Conservation (phyloP, 1,140 invertebrate genomes). For the Grapholita molesta region DNA sequence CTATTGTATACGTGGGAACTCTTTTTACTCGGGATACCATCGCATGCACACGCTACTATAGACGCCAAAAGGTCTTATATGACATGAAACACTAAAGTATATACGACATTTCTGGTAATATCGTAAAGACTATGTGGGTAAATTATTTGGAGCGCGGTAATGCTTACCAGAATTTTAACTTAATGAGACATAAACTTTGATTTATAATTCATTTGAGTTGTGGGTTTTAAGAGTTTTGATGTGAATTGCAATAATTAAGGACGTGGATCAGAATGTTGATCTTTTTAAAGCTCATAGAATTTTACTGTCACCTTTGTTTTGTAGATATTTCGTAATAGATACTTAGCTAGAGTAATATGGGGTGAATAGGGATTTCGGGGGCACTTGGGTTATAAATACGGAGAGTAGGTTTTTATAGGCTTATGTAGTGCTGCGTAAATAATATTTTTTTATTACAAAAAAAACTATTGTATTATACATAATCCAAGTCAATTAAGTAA, state of each 20-base stretch:
- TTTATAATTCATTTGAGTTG: neutral
- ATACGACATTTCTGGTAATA: neutral
- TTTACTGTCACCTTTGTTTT: too few relatives aligned
- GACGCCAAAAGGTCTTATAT: neutral
- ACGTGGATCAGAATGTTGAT: neutral
- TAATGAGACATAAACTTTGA: neutral
- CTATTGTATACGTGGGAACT: neutral
- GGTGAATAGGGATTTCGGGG: too few relatives aligned
- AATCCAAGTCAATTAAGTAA: too few relatives aligned
- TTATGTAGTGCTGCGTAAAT: too few relatives aligned
- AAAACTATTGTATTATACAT: too few relatives aligned
- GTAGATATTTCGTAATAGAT: too few relatives aligned
- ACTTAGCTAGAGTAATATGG: too few relatives aligned
- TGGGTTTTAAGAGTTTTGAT: neutral
- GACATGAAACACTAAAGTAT: neutral
- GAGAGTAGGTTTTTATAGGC: too few relatives aligned
- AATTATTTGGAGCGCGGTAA: neutral
- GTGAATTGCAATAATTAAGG: neutral
- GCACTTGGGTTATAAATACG: too few relatives aligned
- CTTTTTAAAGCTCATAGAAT: too few relatives aligned
- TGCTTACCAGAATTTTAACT: neutral
- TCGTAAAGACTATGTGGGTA: neutral
- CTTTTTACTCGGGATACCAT: slow-evolving; percentile 6
- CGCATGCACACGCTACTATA: neutral
- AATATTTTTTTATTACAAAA: too few relatives aligned